A percentile compares a stretch with the other conserved stretches of the same genome.
Conservation (phyloP, 2,888 invertebrate genomes). For the Dryobota labecula region DNA sequence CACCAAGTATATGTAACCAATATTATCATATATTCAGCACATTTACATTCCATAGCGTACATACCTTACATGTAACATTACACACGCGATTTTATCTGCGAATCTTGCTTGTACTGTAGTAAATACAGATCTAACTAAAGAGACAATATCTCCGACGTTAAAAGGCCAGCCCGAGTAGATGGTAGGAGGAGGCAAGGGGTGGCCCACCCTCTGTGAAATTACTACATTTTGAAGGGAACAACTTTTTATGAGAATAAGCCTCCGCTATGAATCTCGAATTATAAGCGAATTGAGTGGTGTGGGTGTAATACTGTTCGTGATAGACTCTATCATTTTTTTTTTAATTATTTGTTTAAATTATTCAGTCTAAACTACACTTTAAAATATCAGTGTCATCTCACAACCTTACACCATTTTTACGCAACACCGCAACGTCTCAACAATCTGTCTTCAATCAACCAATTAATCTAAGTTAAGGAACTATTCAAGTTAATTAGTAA, state of each 20-base stretch:
- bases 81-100: constrained; percentile 70
- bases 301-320: constrained; percentile 48
- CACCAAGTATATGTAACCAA: constrained; percentile 31
- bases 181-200: constrained; percentile 74
- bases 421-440: constrained; percentile 33
- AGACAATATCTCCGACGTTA: constrained; percentile 90
- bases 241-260: constrained; percentile 90
- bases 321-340: constrained; percentile 35
- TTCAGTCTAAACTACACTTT: background rate
- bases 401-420: constrained; percentile 44
- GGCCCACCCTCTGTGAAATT: constrained; percentile 86
- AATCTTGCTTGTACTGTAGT: constrained; percentile 80
- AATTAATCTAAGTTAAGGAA: constrained; percentile 70
- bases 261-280: constrained; percentile 90
- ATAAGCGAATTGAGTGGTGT: constrained; percentile 82
- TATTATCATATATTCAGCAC: constrained; percentile 49
- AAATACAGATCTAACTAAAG: constrained; percentile 89
- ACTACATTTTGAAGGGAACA: constrained; percentile 90
- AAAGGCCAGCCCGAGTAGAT: constrained; percentile 87
- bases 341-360: constrained; percentile 4
- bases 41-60: constrained; percentile 41
- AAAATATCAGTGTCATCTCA: constrained; percentile 14
- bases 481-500: constrained; percentile 75
- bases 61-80: constrained; percentile 48
- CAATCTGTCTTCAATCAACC: constrained; percentile 65